These are phyloP conservation scores for Labeo catla DNA, from an alignment of 2,113 vertebrate genomes.

Conservation along the genomic window DNA sequence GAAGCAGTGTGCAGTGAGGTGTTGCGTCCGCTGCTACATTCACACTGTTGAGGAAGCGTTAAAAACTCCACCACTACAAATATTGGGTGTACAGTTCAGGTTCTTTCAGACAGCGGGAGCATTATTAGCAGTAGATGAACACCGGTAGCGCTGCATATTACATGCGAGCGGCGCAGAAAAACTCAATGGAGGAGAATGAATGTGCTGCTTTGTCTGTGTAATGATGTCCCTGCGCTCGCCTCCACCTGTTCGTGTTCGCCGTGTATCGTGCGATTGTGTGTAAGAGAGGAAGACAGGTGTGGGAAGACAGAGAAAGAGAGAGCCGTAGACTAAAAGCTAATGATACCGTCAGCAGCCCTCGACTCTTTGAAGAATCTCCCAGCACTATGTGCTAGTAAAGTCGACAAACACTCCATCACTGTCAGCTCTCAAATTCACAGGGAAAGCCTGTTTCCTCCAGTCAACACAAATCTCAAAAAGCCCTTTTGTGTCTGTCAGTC, in stretches of 20 bases:
- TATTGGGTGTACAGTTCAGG: neutral
- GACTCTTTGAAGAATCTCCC: constrained; percentile 41
- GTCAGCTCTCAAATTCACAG: constrained; percentile 38
- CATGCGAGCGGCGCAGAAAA: neutral
- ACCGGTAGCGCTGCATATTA: constrained; percentile 9
- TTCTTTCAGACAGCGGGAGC: constrained; percentile 11
- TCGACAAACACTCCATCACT: constrained; percentile 49
- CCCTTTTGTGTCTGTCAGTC: constrained; percentile 42
- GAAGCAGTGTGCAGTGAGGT: constrained; percentile 31
- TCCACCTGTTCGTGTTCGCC: constrained; percentile 18
- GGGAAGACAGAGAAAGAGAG: neutral
- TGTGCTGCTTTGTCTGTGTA: constrained; percentile 37
- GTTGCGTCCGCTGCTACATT: constrained; percentile 29
- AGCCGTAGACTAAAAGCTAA: constrained; percentile 39
- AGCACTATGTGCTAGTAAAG: constrained; percentile 25
- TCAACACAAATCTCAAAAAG: constrained; percentile 37
- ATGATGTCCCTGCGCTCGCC: constrained; percentile 33
- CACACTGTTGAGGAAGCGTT: constrained; percentile 6
- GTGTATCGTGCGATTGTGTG: neutral
- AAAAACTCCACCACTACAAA: neutral
- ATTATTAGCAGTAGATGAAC: constrained; percentile 36
- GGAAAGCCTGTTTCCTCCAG: constrained; percentile 34
- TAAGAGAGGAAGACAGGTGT: constrained; percentile 6
- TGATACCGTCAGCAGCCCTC: constrained; percentile 27
- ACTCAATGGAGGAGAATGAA: constrained; percentile 32